These are phyloP conservation scores for Anser cygnoides DNA, from an alignment of 2,113 vertebrate genomes.

Conservation along the genomic window DNA sequence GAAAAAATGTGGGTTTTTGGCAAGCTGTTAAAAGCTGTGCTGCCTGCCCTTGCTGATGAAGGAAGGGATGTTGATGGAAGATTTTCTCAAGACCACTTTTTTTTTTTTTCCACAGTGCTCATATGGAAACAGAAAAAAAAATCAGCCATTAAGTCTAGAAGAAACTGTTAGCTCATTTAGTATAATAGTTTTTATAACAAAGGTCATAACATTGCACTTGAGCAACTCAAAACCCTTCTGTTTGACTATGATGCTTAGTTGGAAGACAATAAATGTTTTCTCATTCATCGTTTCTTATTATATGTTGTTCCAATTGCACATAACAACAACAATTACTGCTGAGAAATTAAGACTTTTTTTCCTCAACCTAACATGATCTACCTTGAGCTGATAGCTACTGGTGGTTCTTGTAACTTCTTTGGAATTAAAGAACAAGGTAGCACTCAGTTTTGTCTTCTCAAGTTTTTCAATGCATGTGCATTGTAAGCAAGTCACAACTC, in stretches of 20 bases:
- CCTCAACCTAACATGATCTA: neutral
- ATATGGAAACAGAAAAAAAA: neutral
- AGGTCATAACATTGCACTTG: neutral
- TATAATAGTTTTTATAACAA: neutral
- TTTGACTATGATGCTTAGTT: neutral
- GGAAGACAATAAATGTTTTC: neutral
- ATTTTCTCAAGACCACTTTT: neutral
- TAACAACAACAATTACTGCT: neutral
- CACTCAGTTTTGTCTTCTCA: neutral
- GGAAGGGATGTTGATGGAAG: neutral
- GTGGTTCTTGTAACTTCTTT: neutral
- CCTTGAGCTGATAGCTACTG: neutral
- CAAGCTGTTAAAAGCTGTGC: neutral
- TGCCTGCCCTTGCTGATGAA: neutral
- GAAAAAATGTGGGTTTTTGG: neutral
- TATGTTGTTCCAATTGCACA: neutral
- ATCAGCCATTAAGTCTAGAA: neutral
- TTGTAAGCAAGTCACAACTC: neutral
- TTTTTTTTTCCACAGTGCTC: neutral
- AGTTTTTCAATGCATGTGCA: neutral
- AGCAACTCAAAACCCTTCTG: neutral
- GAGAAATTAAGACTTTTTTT: neutral
- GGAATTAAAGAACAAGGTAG: neutral
- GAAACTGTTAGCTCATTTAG: neutral
- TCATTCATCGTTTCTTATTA: neutral